Evolutionary conservation across 2,888 invertebrate species (phyloP).

Genomic region (Endomychus coccineus): DNA sequence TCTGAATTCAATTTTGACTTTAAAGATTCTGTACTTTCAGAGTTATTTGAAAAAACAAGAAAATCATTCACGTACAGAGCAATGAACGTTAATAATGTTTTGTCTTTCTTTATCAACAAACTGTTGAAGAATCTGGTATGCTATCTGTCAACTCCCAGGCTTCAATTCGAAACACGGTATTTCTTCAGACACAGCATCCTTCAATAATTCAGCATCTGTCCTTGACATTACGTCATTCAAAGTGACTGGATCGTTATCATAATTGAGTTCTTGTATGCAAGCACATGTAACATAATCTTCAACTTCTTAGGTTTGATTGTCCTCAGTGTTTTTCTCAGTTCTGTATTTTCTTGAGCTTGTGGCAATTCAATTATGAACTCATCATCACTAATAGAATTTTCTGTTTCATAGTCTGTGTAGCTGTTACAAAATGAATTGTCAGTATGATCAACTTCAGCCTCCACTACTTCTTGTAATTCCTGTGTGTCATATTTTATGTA

Average conservation of each 20-base stretch:
- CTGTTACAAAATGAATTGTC: too few species aligned
- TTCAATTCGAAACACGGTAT: conserved; percentile 17
- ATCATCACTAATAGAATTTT: too few species aligned
- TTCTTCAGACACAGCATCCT: conserved; percentile 18
- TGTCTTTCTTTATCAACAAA: conserved; percentile 12
- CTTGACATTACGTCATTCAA: conserved; percentile 18
- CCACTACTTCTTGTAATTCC: conserved; percentile 14
- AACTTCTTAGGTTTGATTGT: conserved; percentile 13
- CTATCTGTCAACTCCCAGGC: conserved; percentile 20
- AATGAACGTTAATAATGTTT: conserved; percentile 6
- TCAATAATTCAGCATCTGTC: conserved; percentile 17
- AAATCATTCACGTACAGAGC: conserved; percentile 17
- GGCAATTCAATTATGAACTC: too few species aligned
- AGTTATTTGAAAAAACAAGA: conserved; percentile 13
- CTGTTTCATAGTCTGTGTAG: too few species aligned
- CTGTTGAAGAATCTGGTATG: conserved; percentile 7
- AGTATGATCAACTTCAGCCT: conserved; percentile 4
- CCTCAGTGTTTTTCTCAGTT: conserved; percentile 18
- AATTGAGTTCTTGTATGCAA: conserved; percentile 13
- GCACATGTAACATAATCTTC: conserved; percentile 18
- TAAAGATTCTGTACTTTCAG: conserved; percentile 3
- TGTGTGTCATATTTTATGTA: conserved; percentile 7
- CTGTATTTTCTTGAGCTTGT: too few species aligned
- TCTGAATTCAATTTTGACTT: conserved; percentile 1
- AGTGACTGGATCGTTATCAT: conserved; percentile 15